Evolutionary conservation across 2,797 vertebrate genomes (phyloP), one percentile per base, ranked within the genome.

Genomic region (Characodon lateralis): DNA sequence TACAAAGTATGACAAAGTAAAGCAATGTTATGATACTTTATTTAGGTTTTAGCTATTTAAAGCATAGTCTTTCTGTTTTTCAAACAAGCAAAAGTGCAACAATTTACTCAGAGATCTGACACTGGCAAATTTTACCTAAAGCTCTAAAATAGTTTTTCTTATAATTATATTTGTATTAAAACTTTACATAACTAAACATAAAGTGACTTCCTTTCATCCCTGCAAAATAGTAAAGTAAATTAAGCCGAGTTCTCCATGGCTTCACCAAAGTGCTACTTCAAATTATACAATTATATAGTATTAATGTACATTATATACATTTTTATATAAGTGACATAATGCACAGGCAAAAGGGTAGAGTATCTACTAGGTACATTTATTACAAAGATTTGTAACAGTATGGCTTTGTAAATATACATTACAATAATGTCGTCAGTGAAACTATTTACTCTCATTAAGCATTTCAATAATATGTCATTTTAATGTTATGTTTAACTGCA

Each of bases 331-430:
- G 87, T 89, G 92, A 90, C 82, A 96, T 97, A 97, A 96, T 97
- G 96, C 95, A 97, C 95, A 93, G 84, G 87, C 91, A 85, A 92
- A 96, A 94, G 95, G 95, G 51, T 87, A 76, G 90, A 95, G 35
- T 84, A 77, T 90, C 87, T 85, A 92, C 74, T 82, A 85, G 89
- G 85, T 92, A 90, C 85, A 95, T 88, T 69, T 90, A 83, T 86
- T 87, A 92, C 86, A 93, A 96, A 96, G 93, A 89, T 93, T 94
- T 88, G 93, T 93, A 95, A 96, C 81, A 84, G 94, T 96, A 97
- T 97, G 97, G 97, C 97, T 97, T 97, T 96, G 95, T 95, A 96
- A 96, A 96, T 91, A 93, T 96, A 96, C 95, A 95, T 95, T 95
- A 96, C 95, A 96, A 87, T 86, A 88, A 78, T 88, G 79, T 91